Base-by-base conservation (phyloP, 2,888 invertebrate species). In the Malthinus seriepunctatus region DNA sequence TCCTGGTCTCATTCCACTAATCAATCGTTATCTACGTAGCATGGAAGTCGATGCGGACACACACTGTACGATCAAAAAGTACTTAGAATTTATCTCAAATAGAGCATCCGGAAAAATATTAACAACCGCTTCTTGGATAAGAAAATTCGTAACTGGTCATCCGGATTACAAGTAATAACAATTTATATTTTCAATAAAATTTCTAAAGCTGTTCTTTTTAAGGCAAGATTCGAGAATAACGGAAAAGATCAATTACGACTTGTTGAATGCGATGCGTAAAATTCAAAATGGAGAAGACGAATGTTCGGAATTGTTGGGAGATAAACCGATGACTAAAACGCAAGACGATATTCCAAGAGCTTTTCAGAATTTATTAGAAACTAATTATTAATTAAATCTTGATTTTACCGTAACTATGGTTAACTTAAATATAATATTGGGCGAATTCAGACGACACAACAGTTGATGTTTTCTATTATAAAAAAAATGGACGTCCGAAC, bases 31-130 rank as follows among this genome's bases (percentile, higher is more conserved):
- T 80, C 83, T 99, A 70, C 90, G 91, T 66, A 92, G 91, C 60
- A 94, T 97, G 88, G 97, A 98, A 78, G 93, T 97, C 48, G 98
- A 99, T 81, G 95, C 97, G 1, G 98, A 98, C 78, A 97, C 97
- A 38, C 93, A 95, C 78, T 98, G 98, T 81, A 95, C 96, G 7
- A 91, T 99, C 72, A 92, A 93, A 78, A 94, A 97, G 80, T 99
- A 99, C 81, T 85, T 99, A 64, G 93, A 91, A 74, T 86, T 97
- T 62, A 97, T 99, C 74, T 90, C 90, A 76, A 85, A 88, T 56
- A 84, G 93, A 70, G 93, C 95, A 6, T 86, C 90, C 68, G 97
- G 97, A 32, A 91, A 95, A 76, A 86, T 97, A 51, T 83, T 88
- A 73, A 99, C 99, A 51, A 94, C 95, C 68, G 99, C 99, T 38